Percentiles rank a stretch among this genome's conserved stretches.
These are phyloP conservation scores for Mixornis gularis DNA, from an alignment of 2,113 vertebrate species.

Conservation along the genomic window DNA sequence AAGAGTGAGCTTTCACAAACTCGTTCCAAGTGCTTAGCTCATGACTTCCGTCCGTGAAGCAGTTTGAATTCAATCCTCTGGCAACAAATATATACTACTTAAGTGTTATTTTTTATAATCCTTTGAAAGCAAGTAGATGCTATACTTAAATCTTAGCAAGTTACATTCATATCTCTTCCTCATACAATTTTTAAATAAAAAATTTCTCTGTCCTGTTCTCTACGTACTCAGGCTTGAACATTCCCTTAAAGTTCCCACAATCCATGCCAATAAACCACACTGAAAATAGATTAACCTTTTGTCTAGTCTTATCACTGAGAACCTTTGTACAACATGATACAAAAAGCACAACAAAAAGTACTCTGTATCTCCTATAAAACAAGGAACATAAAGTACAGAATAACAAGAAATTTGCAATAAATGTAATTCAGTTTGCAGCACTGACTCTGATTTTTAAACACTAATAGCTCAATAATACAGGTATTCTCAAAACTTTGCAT, in stretches of 20 bases:
- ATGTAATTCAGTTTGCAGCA: background rate
- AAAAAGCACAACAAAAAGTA: constrained; percentile 2
- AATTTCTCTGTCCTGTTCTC: background rate
- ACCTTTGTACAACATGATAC: constrained; percentile 1
- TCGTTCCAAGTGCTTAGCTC: constrained; percentile 24
- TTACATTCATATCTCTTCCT: background rate
- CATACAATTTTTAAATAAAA: background rate
- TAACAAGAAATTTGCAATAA: background rate
- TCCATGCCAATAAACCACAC: constrained; percentile 46
- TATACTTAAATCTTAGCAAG: background rate
- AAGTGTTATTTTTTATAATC: background rate
- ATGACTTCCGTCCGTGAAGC: background rate
- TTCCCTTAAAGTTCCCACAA: constrained; percentile 28
- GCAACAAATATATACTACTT: background rate
- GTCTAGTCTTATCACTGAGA: constrained; percentile 54
- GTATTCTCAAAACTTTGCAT: background rate
- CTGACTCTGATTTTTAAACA: background rate
- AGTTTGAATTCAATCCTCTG: background rate
- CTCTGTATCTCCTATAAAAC: background rate
- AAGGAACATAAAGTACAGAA: constrained; percentile 13
- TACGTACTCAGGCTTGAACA: background rate
- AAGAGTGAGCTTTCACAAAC: background rate
- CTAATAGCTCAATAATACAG: background rate
- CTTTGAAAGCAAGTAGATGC: background rate
- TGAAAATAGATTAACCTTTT: constrained; percentile 63